Evolutionary conservation across 2,113 vertebrate species (phyloP), one percentile per base, ranked within the genome.

Genomic region (Cinclus mexicanus): DNA sequence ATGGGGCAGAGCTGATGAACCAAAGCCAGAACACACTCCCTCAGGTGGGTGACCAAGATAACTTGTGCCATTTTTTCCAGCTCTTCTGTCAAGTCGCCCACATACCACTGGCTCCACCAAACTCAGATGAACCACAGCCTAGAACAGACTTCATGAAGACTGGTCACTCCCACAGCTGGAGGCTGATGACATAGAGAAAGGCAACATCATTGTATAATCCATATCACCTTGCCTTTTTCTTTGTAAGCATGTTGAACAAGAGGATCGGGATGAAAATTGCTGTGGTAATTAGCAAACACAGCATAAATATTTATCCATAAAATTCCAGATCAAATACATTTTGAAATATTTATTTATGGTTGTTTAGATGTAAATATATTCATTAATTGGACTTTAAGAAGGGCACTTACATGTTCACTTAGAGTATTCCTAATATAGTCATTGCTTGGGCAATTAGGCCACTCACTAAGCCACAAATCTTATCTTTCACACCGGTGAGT

Each of bases 381-480:
- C 52, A 50, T 77, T 94, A 93, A 94, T 65, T 94, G 84, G 87
- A 77, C 89, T 94, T 94, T 46, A 79, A 84, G 87, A 91, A 90
- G 82, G 76, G 29, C 35, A 35, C 56, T 95, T 74, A 46, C 84
- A 89, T 77, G 59, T 83, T 96, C 79, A 47, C 60, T 79, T 81
- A 83, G 75, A 94, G 39, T 7, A 14, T 90, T 95, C 94, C 85
- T 94, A 96, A 90, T 86, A 77, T 90, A 94, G 86, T 83, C 60
- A 90, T 95, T 12, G 23, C 75, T 83, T 83, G 78, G 88, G 94
- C 94, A 96, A 88, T 88, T 91, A 94, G 85, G 92, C 87, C 88
- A 94, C 59, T 94, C 6, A 6, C 82, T 95, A 96, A 97, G 90
- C 87, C 94, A 97, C 94, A 95, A 90, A 96, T 96, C 94, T 97